These are phyloP conservation scores for Nebria brevicollis DNA, from an alignment of 2,888 invertebrate species.

Conservation along the genomic window DNA sequence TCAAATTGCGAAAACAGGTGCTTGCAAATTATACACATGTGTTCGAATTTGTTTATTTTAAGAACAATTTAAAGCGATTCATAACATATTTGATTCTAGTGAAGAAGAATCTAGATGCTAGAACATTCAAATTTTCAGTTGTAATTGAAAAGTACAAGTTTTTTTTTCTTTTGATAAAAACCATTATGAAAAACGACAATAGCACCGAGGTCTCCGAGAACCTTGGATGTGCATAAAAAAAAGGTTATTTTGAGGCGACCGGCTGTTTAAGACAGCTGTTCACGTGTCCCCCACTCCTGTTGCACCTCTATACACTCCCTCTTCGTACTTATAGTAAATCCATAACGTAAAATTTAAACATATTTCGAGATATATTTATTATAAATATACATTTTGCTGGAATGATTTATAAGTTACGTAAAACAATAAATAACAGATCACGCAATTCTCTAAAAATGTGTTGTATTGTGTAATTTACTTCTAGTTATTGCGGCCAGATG, in stretches of 20 bases:
- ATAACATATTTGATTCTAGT: not conserved
- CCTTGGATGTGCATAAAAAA: constrained; percentile 11
- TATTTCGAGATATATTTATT: not conserved
- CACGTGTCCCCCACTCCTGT: not conserved
- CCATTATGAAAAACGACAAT: not conserved
- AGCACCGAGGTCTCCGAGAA: constrained; percentile 5
- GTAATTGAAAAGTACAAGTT: not conserved
- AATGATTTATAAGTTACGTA: not conserved
- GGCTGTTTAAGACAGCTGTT: constrained; percentile 19
- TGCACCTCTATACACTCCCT: not conserved
- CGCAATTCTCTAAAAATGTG: not conserved
- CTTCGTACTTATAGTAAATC: not conserved
- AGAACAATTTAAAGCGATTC: not conserved
- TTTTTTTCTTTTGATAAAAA: not conserved
- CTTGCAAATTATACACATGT: not conserved
- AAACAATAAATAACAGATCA: not conserved
- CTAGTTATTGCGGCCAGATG: not conserved
- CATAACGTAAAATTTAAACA: not conserved
- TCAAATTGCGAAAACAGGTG: not conserved
- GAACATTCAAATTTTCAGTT: not conserved
- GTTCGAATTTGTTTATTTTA: not conserved
- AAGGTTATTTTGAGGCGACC: constrained; percentile 11
- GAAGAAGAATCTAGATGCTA: not conserved
- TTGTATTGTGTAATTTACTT: not conserved
- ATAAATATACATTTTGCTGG: not conserved